Conservation (phyloP, 2,888 invertebrate genomes). For the Drosophila rubida region DNA sequence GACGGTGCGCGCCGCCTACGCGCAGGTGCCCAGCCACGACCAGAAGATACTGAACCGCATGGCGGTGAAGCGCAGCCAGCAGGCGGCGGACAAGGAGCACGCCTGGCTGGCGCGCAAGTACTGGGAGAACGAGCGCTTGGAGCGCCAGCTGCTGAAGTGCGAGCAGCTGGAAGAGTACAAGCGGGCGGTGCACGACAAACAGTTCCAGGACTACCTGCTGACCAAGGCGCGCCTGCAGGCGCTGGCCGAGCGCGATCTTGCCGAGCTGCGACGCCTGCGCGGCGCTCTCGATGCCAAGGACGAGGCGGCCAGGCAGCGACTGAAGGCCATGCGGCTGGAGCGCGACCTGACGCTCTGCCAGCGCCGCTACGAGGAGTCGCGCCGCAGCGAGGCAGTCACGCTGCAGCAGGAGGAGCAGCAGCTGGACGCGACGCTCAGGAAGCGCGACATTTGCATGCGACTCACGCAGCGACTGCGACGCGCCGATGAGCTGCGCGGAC, state of each 20-base stretch:
- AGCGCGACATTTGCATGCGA: slow-evolving; percentile 80
- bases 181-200: slow-evolving; percentile 82
- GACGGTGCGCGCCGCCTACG: slow-evolving; percentile 79
- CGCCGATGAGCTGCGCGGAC: slow-evolving; percentile 80
- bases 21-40: slow-evolving; percentile 82
- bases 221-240: slow-evolving; percentile 83
- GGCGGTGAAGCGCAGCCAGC: slow-evolving; percentile 83
- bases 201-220: slow-evolving; percentile 82
- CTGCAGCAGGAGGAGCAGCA: slow-evolving; percentile 82
- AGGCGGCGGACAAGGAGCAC: slow-evolving; percentile 81
- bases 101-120: slow-evolving; percentile 84
- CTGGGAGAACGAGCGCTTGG: slow-evolving; percentile 84
- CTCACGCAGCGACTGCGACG: slow-evolving; percentile 81
- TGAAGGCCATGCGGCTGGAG: slow-evolving; percentile 79
- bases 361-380: slow-evolving; percentile 80
- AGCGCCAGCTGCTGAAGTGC: slow-evolving; percentile 82
- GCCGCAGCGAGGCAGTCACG: slow-evolving; percentile 81
- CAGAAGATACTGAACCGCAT: slow-evolving; percentile 84
- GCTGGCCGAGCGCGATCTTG: slow-evolving; percentile 80
- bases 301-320: slow-evolving; percentile 76
- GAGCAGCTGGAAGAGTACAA: slow-evolving; percentile 83
- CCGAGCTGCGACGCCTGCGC: slow-evolving; percentile 79
- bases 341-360: slow-evolving; percentile 78
- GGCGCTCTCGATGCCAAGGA: slow-evolving; percentile 81
- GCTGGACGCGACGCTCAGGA: slow-evolving; percentile 81